These are phyloP conservation scores for Dendrolimus kikuchii DNA, from an alignment of 1,140 invertebrate species.

Conservation along the genomic window DNA sequence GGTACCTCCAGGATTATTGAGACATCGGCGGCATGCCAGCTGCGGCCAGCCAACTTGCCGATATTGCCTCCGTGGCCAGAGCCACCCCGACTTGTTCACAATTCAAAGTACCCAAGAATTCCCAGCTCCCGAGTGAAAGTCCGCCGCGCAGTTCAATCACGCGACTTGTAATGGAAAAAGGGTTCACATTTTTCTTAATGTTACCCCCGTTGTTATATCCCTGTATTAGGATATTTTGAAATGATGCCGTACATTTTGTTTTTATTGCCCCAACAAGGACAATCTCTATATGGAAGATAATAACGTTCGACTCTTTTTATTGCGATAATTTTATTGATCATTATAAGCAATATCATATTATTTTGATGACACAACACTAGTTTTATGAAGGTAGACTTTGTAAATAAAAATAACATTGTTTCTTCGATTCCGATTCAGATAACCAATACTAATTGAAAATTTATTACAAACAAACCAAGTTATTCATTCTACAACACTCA, in stretches of 20 bases:
- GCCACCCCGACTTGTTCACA: constrained; percentile 55
- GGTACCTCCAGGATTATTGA: constrained; percentile 68
- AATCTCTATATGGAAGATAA: neutral
- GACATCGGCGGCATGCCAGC: constrained; percentile 57
- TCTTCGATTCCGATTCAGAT: too few relatives aligned
- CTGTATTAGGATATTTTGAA: constrained; percentile 33
- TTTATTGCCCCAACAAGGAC: constrained; percentile 8
- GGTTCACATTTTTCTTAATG: constrained; percentile 27
- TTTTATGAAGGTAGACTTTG: too few relatives aligned
- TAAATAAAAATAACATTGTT: too few relatives aligned
- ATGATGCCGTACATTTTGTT: constrained; percentile 20
- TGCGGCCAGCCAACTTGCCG: constrained; percentile 54
- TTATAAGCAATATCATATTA: too few relatives aligned
- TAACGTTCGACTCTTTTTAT: neutral
- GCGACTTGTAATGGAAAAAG: constrained; percentile 42
- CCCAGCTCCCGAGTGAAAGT: constrained; percentile 42
- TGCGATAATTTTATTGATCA: neutral
- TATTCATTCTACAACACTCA: too few relatives aligned
- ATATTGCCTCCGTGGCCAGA: constrained; percentile 51
- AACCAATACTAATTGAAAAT: too few relatives aligned
- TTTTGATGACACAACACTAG: too few relatives aligned
- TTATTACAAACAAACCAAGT: too few relatives aligned
- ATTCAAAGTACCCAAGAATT: constrained; percentile 51
- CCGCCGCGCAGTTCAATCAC: constrained; percentile 40
- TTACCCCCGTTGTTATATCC: constrained; percentile 27